phyloP scores from a whole-genome alignment of 2,888 invertebrate genomes.

The Lasioglossum lativentre region DNA sequence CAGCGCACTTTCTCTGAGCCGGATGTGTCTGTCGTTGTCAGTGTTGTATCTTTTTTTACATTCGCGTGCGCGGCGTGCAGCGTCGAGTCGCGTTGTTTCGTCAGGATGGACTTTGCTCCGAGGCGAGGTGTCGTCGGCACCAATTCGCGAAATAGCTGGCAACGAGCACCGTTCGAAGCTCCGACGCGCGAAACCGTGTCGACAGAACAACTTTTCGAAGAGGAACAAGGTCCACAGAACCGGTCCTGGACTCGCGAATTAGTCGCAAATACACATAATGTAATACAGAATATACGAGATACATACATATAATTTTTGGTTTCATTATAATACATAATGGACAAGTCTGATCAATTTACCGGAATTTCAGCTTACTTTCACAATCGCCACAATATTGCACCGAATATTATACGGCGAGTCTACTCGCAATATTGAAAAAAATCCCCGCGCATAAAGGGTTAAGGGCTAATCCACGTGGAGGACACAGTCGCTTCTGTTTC shows the following conservation, averaged over 20 bases:
- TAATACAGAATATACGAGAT: too few relatives aligned
- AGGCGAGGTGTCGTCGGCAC: slow-evolving; percentile 1
- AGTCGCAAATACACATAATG: background rate
- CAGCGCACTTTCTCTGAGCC: background rate
- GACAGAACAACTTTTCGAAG: background rate
- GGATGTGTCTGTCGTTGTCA: background rate
- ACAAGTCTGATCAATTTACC: too few relatives aligned
- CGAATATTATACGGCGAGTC: too few relatives aligned
- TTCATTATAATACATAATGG: too few relatives aligned
- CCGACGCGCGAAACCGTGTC: slow-evolving; percentile 16
- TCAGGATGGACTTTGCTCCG: slow-evolving; percentile 32
- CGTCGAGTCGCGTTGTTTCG: background rate
- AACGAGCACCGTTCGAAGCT: background rate
- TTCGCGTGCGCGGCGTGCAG: background rate
- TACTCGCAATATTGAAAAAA: background rate
- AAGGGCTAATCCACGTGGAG: background rate
- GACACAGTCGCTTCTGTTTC: background rate
- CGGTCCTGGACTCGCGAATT: background rate
- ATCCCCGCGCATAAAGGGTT: background rate
- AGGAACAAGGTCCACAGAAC: background rate
- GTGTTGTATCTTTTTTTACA: background rate
- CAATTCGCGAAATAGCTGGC: slow-evolving; percentile 15
- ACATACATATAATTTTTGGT: too few relatives aligned
- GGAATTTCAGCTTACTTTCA: too few relatives aligned
- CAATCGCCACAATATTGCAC: too few relatives aligned